Percentiles rank a stretch among this genome's conserved stretches.
Evolutionary conservation across 2,797 vertebrate genomes (phyloP).

Genomic region (Pseudochirops corinnae): DNA sequence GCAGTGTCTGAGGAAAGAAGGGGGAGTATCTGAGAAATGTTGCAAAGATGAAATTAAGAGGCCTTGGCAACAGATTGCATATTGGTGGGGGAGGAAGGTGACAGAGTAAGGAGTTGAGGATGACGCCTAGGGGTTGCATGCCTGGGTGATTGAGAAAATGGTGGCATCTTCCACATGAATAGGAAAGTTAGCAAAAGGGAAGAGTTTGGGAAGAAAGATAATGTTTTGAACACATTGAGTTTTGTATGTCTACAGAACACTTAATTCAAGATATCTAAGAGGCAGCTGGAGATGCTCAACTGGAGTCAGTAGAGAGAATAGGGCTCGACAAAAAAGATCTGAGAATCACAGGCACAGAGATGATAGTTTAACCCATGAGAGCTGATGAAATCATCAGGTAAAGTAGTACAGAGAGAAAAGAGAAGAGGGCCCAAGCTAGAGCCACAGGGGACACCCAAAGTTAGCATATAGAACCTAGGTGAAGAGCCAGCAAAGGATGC

Average conservation of each 20-base stretch:
- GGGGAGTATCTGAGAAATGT: too few species aligned
- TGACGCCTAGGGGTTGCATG: not conserved
- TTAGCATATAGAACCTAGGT: not conserved
- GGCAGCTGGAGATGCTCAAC: not conserved
- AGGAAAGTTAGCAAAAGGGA: not conserved
- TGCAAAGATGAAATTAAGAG: not conserved
- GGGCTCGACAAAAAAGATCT: not conserved
- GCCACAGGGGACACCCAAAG: not conserved
- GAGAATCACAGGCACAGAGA: not conserved
- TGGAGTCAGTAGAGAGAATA: not conserved
- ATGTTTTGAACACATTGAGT: not conserved
- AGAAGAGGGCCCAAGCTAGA: not conserved
- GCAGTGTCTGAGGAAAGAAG: too few species aligned
- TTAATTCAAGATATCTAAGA: not conserved
- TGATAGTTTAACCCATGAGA: not conserved
- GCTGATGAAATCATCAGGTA: not conserved
- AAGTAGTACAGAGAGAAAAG: not conserved
- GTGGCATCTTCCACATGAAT: not conserved
- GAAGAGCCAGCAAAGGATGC: not conserved
- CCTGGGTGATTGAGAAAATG: not conserved
- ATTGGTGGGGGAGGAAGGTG: not conserved
- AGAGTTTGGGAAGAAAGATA: not conserved
- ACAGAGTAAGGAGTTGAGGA: not conserved
- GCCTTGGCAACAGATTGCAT: not conserved
- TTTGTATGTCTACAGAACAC: not conserved